A percentile compares a stretch with the other conserved stretches of the same genome.
phyloP scores from a whole-genome alignment of 1,140 invertebrate species.

The Physella acuta region DNA sequence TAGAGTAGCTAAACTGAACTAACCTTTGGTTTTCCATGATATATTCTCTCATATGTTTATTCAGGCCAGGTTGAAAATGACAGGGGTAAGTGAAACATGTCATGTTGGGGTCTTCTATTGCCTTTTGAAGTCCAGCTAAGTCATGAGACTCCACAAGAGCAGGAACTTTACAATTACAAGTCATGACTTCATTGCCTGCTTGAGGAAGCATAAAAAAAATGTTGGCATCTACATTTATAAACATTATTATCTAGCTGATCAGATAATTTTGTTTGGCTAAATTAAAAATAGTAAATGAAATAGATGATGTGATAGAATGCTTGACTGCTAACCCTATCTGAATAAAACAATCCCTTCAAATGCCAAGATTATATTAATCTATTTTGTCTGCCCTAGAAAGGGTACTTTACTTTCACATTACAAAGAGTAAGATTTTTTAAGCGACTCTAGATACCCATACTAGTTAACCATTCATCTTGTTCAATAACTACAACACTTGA shows the following conservation, averaged over 20 bases:
- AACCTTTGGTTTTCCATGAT: background rate
- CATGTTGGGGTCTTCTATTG: slow-evolving; percentile 10
- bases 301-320: background rate
- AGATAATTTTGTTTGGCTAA: background rate
- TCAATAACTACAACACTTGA: too few species aligned
- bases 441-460: too few species aligned
- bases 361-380: too few species aligned
- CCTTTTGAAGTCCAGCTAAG: background rate
- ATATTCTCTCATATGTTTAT: slow-evolving; percentile 1
- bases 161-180: background rate
- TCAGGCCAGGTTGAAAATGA: slow-evolving; percentile 3
- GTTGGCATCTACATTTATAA: background rate
- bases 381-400: too few species aligned
- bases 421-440: too few species aligned
- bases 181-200: background rate
- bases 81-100: slow-evolving; percentile 6
- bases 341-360: too few species aligned
- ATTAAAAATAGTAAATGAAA: background rate
- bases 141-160: slow-evolving; percentile 7
- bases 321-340: too few species aligned
- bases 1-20: too few species aligned
- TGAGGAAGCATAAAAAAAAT: background rate
- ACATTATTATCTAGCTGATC: background rate
- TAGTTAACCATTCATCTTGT: too few species aligned
- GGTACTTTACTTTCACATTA: too few species aligned